A percentile compares a stretch with the other conserved stretches of the same genome.
Evolutionary conservation across 2,888 invertebrate genomes (phyloP).

Genomic region (Rapana venosa): DNA sequence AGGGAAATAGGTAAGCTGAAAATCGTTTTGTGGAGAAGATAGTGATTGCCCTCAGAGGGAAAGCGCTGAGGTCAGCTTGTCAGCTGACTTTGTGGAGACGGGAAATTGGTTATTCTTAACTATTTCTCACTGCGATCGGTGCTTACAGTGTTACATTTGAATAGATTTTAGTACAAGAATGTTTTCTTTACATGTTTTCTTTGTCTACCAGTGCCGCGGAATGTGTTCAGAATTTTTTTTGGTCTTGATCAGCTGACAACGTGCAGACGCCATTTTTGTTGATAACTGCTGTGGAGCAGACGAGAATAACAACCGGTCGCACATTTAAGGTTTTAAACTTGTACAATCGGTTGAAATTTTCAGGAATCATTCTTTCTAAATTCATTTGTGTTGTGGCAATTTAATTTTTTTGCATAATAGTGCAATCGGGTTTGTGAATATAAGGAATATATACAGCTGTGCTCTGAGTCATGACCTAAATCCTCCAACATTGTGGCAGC

Average conservation of each 20-base stretch:
- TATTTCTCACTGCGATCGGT: neutral
- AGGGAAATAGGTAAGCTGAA: conserved; percentile 89
- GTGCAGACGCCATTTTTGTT: conserved; percentile 39
- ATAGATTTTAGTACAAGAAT: neutral
- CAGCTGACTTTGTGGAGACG: conserved; percentile 44
- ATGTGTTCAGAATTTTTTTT: neutral
- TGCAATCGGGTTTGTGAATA: neutral
- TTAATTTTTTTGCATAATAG: neutral
- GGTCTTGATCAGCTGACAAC: conserved; percentile 21
- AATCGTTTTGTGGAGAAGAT: conserved; percentile 15
- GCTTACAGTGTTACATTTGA: neutral
- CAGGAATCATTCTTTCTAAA: neutral
- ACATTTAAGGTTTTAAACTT: neutral
- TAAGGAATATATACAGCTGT: neutral
- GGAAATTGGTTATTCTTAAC: neutral
- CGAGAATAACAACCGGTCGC: conserved; percentile 7
- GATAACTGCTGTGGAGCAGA: conserved; percentile 32
- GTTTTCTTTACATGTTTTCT: neutral
- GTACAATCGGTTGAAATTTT: neutral
- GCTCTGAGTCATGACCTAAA: conserved; percentile 26
- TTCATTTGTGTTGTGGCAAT: neutral
- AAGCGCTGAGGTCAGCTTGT: conserved; percentile 57
- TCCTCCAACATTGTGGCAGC: neutral
- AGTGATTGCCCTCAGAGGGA: neutral
- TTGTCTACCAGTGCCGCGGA: neutral